Conservation (phyloP, 2,797 vertebrate genomes). For the Coluber constrictor region DNA sequence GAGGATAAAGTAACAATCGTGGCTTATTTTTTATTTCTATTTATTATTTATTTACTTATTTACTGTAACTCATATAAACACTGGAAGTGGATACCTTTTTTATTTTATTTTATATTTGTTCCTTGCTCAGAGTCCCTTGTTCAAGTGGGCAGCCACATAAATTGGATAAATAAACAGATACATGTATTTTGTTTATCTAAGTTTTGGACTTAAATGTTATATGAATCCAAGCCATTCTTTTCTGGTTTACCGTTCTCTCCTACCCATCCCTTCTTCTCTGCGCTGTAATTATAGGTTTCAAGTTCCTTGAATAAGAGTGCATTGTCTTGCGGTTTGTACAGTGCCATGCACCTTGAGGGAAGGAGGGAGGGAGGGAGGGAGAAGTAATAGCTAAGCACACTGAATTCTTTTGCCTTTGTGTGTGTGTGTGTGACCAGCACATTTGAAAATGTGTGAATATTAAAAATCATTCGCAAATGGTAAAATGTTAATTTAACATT, state of each 20-base stretch:
- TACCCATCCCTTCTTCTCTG: not conserved
- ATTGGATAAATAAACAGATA: not conserved
- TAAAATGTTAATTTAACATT: conserved; percentile 19
- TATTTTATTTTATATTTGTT: not conserved
- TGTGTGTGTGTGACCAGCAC: not conserved
- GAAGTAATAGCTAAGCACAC: conserved; percentile 8
- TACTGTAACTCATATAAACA: not conserved
- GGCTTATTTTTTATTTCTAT: not conserved
- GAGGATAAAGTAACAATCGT: not conserved
- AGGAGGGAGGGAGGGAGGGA: not conserved
- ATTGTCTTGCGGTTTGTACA: not conserved
- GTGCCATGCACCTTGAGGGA: not conserved
- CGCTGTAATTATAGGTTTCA: not conserved
- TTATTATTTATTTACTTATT: too few species aligned
- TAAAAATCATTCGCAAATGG: conserved; percentile 26
- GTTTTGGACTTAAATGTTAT: not conserved
- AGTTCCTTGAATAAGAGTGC: not conserved
- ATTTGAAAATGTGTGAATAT: not conserved
- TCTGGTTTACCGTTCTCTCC: not conserved
- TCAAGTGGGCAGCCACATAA: not conserved
- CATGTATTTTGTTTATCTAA: not conserved
- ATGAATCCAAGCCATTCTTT: not conserved
- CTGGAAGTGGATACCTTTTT: not conserved
- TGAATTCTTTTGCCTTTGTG: not conserved
- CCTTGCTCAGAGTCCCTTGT: not conserved